A percentile compares a stretch with the other conserved stretches of the same genome.
These are phyloP conservation scores for Acrocephalus kingi DNA, from an alignment of 2,113 vertebrate genomes.

Conservation along the genomic window DNA sequence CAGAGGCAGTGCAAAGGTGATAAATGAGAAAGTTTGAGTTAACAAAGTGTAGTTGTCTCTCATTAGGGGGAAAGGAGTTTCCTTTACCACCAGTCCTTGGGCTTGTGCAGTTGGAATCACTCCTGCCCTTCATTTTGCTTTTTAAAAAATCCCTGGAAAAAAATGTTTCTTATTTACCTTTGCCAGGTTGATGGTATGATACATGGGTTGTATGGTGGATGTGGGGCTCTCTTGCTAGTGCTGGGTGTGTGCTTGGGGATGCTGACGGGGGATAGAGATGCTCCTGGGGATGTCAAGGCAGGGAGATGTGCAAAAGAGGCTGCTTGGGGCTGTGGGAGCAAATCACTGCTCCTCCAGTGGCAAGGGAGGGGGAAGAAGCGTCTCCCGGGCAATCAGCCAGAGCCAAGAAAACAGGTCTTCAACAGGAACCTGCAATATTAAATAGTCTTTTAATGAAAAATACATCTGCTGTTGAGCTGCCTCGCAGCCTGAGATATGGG, in stretches of 20 bases:
- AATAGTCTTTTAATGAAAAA: slow-evolving; percentile 34
- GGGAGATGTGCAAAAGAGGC: neutral
- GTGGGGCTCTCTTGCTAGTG: neutral
- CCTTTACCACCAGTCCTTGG: neutral
- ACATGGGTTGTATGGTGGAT: neutral
- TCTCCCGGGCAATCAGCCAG: neutral
- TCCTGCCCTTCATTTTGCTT: neutral
- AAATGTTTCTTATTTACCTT: neutral
- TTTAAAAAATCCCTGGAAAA: neutral
- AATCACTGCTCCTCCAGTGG: neutral
- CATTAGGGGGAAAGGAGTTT: neutral
- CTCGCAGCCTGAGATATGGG: rapidly evolving
- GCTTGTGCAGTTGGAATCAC: neutral
- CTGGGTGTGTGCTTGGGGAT: rapidly evolving
- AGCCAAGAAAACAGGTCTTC: neutral
- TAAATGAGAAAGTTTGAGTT: slow-evolving; percentile 43
- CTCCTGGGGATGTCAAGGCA: neutral
- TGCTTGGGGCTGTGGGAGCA: neutral
- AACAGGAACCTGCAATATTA: slow-evolving; percentile 26
- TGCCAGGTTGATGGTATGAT: neutral
- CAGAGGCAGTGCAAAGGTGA: slow-evolving; percentile 34
- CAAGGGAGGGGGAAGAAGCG: neutral
- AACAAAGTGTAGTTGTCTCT: slow-evolving; percentile 6
- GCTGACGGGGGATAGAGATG: neutral
- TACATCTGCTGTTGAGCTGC: neutral